Base-by-base conservation (phyloP, 2,113 vertebrate genomes). In the Rhinopomastus cyanomelas region DNA sequence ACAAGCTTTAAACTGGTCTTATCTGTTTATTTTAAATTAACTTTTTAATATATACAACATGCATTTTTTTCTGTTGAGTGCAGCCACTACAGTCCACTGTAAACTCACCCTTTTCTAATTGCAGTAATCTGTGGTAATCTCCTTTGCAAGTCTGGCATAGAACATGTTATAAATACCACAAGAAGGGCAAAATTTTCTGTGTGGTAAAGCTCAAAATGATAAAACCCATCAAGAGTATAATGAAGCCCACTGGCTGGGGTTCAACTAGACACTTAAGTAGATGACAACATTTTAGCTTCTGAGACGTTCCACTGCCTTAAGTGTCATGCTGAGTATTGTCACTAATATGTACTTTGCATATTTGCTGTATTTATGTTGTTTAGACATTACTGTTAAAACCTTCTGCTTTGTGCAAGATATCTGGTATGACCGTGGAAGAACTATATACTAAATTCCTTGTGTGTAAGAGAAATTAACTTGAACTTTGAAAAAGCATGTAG, bases 111-210 rank as follows among this genome's bases (percentile, higher is more conserved):
- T 76, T 88, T 95, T 79, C 77, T 92, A 90, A 90, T 85, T 95
- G 67, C 74, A 67, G 86, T 44, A 92, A 95, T 92, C 86, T 93
- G 71, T 88, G 55, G 12, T 96, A 96, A 90, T 96, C 90, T 86
- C 67, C 86, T 94, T 93, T 94, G 73, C 83, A 92, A 95, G 74
- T 81, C 86, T 59, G 55, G 59, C 88, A 91, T 66, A 91, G 51
- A 91, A 83, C 77, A 86, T 62, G 71, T 79, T 93, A 90, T 91
- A 95, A 95, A 95, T 93, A 91, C 59, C 86, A 91, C 86, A 94
- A 94, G 84, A 96, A 95, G 93, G 90, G 59, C 86, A 94, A 90
- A 90, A 93, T 87, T 90, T 89, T 90, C 60, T 71, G 62, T 66
- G 78, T 5, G 0, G 26, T 92, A 93, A 94, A 95, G 93, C 93